Percentiles rank a stretch among this genome's conserved stretches.
phyloP scores from a whole-genome alignment of 2,113 vertebrate species.

The Dolichotis patagonum region DNA sequence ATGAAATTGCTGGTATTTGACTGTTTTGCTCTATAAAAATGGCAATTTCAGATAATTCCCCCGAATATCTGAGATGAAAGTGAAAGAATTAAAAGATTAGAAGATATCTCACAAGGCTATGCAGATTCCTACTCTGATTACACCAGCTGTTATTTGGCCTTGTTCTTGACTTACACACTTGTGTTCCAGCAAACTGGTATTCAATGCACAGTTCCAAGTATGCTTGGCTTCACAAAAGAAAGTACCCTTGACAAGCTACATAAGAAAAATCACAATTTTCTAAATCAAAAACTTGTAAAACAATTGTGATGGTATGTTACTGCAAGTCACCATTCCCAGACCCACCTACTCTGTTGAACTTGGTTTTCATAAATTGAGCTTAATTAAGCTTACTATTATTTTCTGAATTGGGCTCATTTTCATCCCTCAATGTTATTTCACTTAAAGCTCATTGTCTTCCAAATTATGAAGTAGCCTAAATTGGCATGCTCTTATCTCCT shows the following conservation, averaged over 20 bases:
- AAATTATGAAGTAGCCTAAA: background rate
- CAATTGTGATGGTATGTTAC: background rate
- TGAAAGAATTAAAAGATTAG: slow-evolving; percentile 38
- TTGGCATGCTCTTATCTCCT: background rate
- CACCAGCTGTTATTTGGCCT: background rate
- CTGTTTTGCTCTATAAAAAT: slow-evolving; percentile 63
- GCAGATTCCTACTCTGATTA: background rate
- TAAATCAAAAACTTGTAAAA: slow-evolving; percentile 50
- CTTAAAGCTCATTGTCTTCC: slow-evolving; percentile 13
- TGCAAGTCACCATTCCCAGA: background rate
- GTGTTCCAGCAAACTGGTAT: background rate
- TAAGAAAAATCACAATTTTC: slow-evolving; percentile 29
- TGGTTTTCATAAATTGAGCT: slow-evolving; percentile 29
- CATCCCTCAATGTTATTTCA: background rate
- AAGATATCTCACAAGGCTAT: slow-evolving; percentile 28
- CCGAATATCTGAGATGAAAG: slow-evolving; percentile 44
- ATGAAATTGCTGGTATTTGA: slow-evolving; percentile 63
- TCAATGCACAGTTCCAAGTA: background rate
- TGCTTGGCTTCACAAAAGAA: slow-evolving; percentile 6
- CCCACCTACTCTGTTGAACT: background rate
- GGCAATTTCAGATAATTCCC: slow-evolving; percentile 55
- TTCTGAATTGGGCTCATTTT: slow-evolving; percentile 28
- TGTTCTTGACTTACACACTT: background rate
- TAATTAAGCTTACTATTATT: slow-evolving; percentile 1
- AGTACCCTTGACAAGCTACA: background rate